Base-by-base conservation (phyloP, 2,113 vertebrate genomes). In the Hemichromis elongatus region DNA sequence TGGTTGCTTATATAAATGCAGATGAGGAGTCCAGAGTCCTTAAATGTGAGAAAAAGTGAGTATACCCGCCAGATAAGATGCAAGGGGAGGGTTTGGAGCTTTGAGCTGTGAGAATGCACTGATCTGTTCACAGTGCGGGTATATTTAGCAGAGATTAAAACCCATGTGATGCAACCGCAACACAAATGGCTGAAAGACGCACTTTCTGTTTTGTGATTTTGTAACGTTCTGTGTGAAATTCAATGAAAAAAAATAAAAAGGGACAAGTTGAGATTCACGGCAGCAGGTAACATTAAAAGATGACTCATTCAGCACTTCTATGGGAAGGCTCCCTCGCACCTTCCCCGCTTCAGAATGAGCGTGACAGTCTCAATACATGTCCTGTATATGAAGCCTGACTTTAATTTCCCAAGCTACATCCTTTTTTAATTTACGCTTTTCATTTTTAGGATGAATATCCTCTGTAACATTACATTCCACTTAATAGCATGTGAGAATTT, bases 91-190 rank as follows among this genome's bases (percentile, higher is more conserved):
- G 79, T 86, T 86, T 88, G 89, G 87, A 82, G 90, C 88, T 90
- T 77, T 88, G 82, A 92, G 89, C 89, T 88, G 63, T 66, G 84
- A 87, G 82, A 87, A 91, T 33, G 88, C 89, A 85, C 68, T 73
- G 78, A 88, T 93, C 88, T 92, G 90, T 83, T 92, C 83, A 83
- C 84, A 70, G 82, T 57, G 35, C 54, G 19, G 79, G 82, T 92
- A 94, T 92, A 95, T 95, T 93, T 91, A 93, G 93, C 90, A 52
- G 75, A 90, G 91, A 94, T 94, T 93, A 91, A 88, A 92, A 55
- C 56, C 77, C 89, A 88, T 83, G 91, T 92, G 93, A 94, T 82
- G 93, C 91, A 92, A 94, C 81, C 63, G 57, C 82, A 84, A 85
- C 88, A 91, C 86, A 88, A 89, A 87, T 9, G 83, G 68, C 40